Evolutionary conservation across 2,797 vertebrate genomes (phyloP).

Genomic region (Hoplostethus atlanticus): DNA sequence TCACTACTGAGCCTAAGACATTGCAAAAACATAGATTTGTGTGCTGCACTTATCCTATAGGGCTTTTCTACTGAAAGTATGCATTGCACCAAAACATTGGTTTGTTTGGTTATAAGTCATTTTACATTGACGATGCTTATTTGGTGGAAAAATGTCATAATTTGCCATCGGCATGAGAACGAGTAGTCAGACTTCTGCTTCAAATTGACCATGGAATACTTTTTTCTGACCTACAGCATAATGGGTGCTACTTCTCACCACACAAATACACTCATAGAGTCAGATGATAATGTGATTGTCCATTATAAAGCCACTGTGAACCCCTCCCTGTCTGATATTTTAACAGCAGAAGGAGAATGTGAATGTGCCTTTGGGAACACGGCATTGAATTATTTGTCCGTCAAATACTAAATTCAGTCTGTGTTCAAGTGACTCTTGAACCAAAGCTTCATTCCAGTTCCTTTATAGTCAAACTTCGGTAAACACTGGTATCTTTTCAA

Average conservation of each 20-base stretch:
- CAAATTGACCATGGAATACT: slow-evolving; percentile 39
- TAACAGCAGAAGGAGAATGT: neutral
- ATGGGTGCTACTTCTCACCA: slow-evolving; percentile 32
- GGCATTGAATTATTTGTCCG: slow-evolving; percentile 42
- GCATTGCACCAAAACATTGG: slow-evolving; percentile 5
- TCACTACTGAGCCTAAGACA: slow-evolving; percentile 17
- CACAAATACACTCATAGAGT: slow-evolving; percentile 27
- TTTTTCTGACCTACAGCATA: slow-evolving; percentile 26
- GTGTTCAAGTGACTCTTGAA: neutral
- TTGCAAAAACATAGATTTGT: neutral
- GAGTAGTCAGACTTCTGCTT: slow-evolving; percentile 35
- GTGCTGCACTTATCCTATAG: neutral
- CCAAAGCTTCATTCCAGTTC: slow-evolving; percentile 1
- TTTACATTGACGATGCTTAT: slow-evolving; percentile 45
- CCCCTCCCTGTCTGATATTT: neutral
- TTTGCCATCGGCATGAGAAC: slow-evolving; percentile 22
- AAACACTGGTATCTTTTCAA: neutral
- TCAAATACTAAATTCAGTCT: slow-evolving; percentile 23
- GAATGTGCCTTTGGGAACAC: slow-evolving; percentile 1
- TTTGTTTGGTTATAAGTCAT: slow-evolving; percentile 30
- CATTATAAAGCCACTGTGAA: slow-evolving; percentile 36
- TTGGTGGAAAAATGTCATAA: slow-evolving; percentile 27
- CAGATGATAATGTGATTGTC: slow-evolving; percentile 18
- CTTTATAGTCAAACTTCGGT: slow-evolving; percentile 9
- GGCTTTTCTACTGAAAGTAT: neutral